A percentile compares a stretch with the other conserved stretches of the same genome.
These are phyloP conservation scores for Elmis aenea DNA, from an alignment of 2,888 invertebrate genomes.

Conservation along the genomic window DNA sequence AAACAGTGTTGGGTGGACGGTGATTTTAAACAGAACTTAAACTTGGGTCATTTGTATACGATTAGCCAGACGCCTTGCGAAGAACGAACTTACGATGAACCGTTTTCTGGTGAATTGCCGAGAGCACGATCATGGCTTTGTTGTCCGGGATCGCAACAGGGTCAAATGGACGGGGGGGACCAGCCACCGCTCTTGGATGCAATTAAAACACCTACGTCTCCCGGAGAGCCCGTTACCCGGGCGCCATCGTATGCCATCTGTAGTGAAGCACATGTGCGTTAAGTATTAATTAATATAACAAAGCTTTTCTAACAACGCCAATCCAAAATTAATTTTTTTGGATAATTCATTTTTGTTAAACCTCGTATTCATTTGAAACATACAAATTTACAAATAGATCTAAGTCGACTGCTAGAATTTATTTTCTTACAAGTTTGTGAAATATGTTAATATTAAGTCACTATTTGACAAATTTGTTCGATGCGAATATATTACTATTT, in stretches of 20 bases:
- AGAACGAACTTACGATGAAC: conserved; percentile 46
- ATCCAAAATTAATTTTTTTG: neutral
- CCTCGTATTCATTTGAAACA: no score
- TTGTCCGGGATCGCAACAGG: conserved; percentile 46
- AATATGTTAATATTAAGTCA: no score
- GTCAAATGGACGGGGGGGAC: conserved; percentile 32
- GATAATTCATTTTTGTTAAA: no score
- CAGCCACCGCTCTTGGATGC: conserved; percentile 40
- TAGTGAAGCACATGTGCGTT: conserved; percentile 39
- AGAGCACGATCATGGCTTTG: conserved; percentile 48
- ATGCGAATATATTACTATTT: no score
- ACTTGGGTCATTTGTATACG: conserved; percentile 47
- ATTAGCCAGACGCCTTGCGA: conserved; percentile 46
- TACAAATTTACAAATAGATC: no score
- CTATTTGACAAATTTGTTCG: no score
- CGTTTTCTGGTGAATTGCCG: conserved; percentile 43
- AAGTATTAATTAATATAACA: no score
- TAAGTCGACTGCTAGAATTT: no score
- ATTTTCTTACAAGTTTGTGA: no score
- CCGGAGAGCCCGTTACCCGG: conserved; percentile 33
- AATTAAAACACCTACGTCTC: conserved; percentile 31
- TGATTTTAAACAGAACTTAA: conserved; percentile 36
- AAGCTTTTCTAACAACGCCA: neutral
- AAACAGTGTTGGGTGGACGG: conserved; percentile 40
- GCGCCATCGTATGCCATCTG: conserved; percentile 34